A percentile compares a stretch with the other conserved stretches of the same genome.
These are phyloP conservation scores for Drosophila nannoptera DNA, from an alignment of 1,140 invertebrate genomes.

Conservation along the genomic window DNA sequence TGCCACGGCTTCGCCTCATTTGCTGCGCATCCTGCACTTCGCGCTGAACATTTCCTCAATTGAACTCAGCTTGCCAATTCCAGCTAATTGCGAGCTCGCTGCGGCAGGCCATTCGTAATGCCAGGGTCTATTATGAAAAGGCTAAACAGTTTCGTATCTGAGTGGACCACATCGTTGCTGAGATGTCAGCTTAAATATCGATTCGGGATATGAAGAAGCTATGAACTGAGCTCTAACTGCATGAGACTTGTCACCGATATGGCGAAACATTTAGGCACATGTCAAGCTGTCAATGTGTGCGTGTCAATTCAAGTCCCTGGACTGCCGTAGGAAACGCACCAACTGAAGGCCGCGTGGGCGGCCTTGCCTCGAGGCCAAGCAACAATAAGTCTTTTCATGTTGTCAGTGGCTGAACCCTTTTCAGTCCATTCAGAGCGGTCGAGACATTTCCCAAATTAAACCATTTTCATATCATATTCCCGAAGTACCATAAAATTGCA, in stretches of 20 bases:
- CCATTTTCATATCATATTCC: conserved; percentile 50
- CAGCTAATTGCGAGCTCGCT: conserved; percentile 44
- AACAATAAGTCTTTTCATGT: conserved; percentile 27
- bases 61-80: not conserved
- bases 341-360: too few relatives aligned
- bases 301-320: conserved; percentile 29
- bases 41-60: conserved; percentile 13
- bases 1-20: conserved; percentile 72
- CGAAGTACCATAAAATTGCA: conserved; percentile 14
- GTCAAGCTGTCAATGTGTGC: conserved; percentile 61
- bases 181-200: not conserved
- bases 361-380: conserved; percentile 19
- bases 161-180: too few relatives aligned
- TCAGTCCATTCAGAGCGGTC: conserved; percentile 23
- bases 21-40: conserved; percentile 22
- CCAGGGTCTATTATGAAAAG: not conserved
- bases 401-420: conserved; percentile 49
- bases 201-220: not conserved
- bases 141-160: too few relatives aligned
- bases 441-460: conserved; percentile 22
- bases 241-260: conserved; percentile 4
- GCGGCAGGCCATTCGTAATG: not conserved
- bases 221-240: not conserved
- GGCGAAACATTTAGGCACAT: conserved; percentile 41
- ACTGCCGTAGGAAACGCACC: too few relatives aligned